Conservation (phyloP, 2,888 invertebrate genomes). For the Dastarcus helophoroides region DNA sequence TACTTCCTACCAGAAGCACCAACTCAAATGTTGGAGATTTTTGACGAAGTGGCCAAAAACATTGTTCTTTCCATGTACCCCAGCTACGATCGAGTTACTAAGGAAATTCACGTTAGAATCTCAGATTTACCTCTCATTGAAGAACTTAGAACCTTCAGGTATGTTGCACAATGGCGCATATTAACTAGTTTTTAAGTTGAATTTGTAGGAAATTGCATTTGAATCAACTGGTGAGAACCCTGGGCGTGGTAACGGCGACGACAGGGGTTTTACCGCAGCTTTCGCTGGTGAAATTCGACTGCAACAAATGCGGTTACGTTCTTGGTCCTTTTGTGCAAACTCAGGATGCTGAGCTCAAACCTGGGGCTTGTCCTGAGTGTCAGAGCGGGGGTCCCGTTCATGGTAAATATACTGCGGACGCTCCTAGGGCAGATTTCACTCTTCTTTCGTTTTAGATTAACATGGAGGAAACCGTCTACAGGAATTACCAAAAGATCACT, state of each 20-base stretch:
- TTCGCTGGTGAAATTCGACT: slow-evolving; percentile 93
- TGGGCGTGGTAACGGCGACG: slow-evolving; percentile 92
- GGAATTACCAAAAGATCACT: slow-evolving; percentile 96
- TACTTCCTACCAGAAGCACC: slow-evolving; percentile 98
- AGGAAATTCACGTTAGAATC: slow-evolving; percentile 90
- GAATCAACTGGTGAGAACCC: slow-evolving; percentile 87
- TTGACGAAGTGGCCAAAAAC: slow-evolving; percentile 88
- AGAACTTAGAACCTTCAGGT: slow-evolving; percentile 82
- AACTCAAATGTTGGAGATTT: slow-evolving; percentile 89
- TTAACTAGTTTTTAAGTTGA: not conserved
- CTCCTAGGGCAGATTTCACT: not conserved
- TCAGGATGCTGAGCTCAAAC: slow-evolving; percentile 87
- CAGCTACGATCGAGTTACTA: slow-evolving; percentile 87
- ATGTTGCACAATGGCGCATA: slow-evolving; percentile 18
- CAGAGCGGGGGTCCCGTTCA: slow-evolving; percentile 91
- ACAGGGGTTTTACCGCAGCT: slow-evolving; percentile 94
- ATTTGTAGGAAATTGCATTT: slow-evolving; percentile 62
- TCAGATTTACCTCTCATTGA: slow-evolving; percentile 92
- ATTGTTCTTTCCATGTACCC: slow-evolving; percentile 91
- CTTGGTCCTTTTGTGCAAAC: slow-evolving; percentile 94
- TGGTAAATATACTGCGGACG: slow-evolving; percentile 1
- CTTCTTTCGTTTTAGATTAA: slow-evolving; percentile 58
- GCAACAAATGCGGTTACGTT: slow-evolving; percentile 88
- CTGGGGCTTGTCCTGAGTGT: slow-evolving; percentile 96
- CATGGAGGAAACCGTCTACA: slow-evolving; percentile 97